Base-by-base conservation (phyloP, 35 echinoderm and acorn worm genomes). In the Ophioderma brevispina region DNA sequence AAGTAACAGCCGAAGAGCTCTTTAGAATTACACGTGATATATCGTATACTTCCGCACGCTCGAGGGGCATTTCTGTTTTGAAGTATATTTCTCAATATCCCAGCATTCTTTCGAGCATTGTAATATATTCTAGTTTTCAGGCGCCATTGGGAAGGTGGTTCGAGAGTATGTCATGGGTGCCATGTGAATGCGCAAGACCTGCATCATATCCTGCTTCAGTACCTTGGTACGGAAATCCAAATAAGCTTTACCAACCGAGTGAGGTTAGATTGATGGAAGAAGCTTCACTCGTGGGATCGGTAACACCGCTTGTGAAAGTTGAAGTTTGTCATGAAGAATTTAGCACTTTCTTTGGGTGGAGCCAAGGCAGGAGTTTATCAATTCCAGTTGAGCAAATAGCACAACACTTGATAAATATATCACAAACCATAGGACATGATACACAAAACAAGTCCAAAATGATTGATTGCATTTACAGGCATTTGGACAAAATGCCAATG, bases 371-470 rank as follows among this genome's bases (percentile, higher is more conserved):
- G 13, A 34, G 35, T 23, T 46, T 40, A 31, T 36, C 25, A 14
- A 35, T 14, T 30, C 8, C 8, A 28, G 34, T 85, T 13, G 52
- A 85, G 36, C 19, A 33, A 15, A 55, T 85, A 21, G 55, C 43
- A 17, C 31, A 0, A 21, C 83, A 85, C 31, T 37, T 85, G 83
- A 85, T 43, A 31, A 85, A 85, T 64, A 21, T 85, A 23, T 37
- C 35, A 14, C 63, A 35, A 52, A 34, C 23, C 18, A 64, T 30
- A 30, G 18, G 31, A 59, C 43, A 13, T 3, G 83, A 8, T 14
- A 36, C 32, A 32, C 25, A 55, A 35, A 11, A 32, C 13, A 34
- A 64, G 35, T 13, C 32, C 21, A 11, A 15, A 8, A 37, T 59
- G 37, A 37, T 64, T 36, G 35, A 52, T 17, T 5, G 19, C 8